Base-by-base conservation (phyloP, 2,113 vertebrate genomes). In the Chelonoidis abingdonii region DNA sequence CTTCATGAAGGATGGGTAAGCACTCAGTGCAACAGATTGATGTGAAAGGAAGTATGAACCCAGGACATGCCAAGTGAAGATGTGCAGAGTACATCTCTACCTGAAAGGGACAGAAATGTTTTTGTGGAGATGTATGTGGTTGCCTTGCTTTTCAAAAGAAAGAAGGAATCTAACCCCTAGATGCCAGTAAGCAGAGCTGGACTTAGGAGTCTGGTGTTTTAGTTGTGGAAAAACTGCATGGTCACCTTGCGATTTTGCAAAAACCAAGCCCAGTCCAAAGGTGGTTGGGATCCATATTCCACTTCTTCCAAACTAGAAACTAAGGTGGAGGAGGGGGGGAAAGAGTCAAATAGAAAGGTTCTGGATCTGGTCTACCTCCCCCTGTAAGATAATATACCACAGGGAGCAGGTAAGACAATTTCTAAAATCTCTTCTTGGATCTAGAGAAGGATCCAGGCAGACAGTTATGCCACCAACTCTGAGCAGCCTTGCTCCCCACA, bases 31-130 rank as follows among this genome's bases (percentile, higher is more conserved):
- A 62, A 62, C 27, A 62, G 59, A 62, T 16, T 44, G 11, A 10
- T 81, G 90, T 11, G 78, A 76, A 0, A 2, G 53, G 69, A 76
- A 79, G 5, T 4, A 3, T 1, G 2, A 1, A 52, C 2, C 59
- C 59, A 62, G 59, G 59, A 29, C 13, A 29, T 29, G 53, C 57
- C 31, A 82, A 11, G 12, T 50, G 53, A 83, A n/a, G 25, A 24
- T 5, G 13, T 82, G 56, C 17, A 17, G 5, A 44, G 21, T 27
- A 65, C 6, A 29, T 31, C 59, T 62, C 59, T 62, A 2, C 29
- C 12, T 16, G 5, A 29, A 62, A 62, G 29, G 29, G 59, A 31
- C 29, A 62, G 29, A 62, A 54, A 22, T 62, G 59, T 31, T 62
- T 62, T 62, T 31, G 59, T 29, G 25, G 5, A 41, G n/a, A 3